These are phyloP conservation scores for Rhizomys pruinosus DNA, from an alignment of 2,113 vertebrate genomes.

Conservation along the genomic window DNA sequence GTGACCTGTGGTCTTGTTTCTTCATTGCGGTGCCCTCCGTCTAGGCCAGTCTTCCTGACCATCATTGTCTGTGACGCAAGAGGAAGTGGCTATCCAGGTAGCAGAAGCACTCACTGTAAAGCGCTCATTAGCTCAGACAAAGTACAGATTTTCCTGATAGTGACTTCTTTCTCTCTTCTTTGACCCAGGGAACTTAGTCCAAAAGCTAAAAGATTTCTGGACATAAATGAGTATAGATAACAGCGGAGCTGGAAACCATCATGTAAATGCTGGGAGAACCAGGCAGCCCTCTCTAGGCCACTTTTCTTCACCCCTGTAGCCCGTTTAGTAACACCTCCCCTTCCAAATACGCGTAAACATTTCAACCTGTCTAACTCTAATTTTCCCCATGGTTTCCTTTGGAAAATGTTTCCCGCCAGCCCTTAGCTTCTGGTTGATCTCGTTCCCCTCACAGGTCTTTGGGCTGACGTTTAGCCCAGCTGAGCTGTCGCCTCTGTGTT, in stretches of 20 bases:
- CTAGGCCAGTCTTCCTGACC: not conserved
- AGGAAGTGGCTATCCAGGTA: not conserved
- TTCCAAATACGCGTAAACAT: not conserved
- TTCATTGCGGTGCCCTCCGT: not conserved
- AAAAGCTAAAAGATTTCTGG: not conserved
- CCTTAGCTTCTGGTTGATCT: not conserved
- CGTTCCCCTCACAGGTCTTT: not conserved
- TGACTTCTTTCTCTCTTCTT: not conserved
- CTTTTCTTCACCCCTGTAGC: not conserved
- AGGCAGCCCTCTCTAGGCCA: not conserved
- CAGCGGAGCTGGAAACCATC: not conserved
- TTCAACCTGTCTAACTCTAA: not conserved
- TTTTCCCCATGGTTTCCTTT: not conserved
- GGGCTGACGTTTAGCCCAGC: not conserved
- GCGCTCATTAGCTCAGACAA: not conserved
- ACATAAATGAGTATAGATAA: not conserved
- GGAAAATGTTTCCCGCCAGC: not conserved
- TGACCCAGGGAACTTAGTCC: not conserved
- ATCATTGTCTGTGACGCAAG: not conserved
- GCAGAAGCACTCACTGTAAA: not conserved
- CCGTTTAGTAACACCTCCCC: fast-evolving
- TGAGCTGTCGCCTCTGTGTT: not conserved
- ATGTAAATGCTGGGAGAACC: not conserved
- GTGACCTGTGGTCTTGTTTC: not conserved
- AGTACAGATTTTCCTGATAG: not conserved